Percentiles rank a stretch among this genome's conserved stretches.
phyloP scores from a whole-genome alignment of 2,113 vertebrate genomes.

The Gallinago jamesoni region DNA sequence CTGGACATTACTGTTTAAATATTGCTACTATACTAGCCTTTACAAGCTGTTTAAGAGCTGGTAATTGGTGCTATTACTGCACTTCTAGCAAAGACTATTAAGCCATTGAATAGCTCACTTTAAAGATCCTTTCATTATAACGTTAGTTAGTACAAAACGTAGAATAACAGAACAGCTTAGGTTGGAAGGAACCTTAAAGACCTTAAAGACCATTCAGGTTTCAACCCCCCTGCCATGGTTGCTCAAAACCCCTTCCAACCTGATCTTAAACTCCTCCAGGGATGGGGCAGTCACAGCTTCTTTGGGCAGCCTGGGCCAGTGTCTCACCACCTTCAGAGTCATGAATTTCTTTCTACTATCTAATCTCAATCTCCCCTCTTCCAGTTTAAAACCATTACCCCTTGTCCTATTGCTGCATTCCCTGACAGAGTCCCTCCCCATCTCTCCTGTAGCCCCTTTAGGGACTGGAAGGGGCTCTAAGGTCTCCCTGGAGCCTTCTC shows the following conservation, averaged over 20 bases:
- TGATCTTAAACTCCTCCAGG: not conserved
- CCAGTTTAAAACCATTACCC: not conserved
- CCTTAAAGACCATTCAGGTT: not conserved
- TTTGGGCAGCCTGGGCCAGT: not conserved
- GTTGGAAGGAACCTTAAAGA: not conserved
- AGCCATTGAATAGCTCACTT: not conserved
- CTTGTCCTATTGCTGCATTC: not conserved
- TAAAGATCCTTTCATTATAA: too few species aligned
- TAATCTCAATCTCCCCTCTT: not conserved
- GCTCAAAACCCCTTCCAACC: not conserved
- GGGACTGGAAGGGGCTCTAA: not conserved
- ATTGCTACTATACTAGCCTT: not conserved
- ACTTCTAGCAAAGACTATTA: not conserved
- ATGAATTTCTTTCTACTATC: not conserved
- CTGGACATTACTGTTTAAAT: not conserved
- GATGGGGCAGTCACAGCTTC: not conserved
- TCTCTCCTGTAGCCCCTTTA: not conserved
- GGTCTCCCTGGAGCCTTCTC: not conserved
- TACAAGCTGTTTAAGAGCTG: not conserved
- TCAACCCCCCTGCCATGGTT: not conserved
- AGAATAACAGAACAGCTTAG: not conserved
- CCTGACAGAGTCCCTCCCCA: not conserved
- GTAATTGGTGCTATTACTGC: not conserved
- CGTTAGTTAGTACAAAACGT: not conserved
- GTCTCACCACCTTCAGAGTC: not conserved